phyloP scores from a whole-genome alignment of 2,113 vertebrate species.

The Ginglymostoma cirratum region DNA sequence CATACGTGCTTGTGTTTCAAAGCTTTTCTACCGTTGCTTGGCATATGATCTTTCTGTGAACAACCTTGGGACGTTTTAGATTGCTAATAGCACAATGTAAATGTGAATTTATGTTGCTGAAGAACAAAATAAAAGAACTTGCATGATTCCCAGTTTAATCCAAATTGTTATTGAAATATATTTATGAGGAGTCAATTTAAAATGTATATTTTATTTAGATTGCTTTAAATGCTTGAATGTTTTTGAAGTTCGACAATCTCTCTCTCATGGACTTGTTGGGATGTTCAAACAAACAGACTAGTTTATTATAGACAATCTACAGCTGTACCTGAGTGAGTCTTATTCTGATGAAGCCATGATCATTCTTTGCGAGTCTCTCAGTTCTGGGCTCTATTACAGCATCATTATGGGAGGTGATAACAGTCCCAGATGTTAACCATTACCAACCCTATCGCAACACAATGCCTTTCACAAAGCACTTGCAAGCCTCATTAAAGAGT shows the following conservation, averaged over 20 bases:
- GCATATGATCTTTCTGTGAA: background rate
- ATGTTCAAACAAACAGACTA: too few species aligned
- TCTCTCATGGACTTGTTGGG: background rate
- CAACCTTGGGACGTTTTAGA: background rate
- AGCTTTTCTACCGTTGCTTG: background rate
- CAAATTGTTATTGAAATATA: background rate
- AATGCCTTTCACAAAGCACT: background rate
- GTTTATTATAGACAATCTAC: too few species aligned
- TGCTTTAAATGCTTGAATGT: background rate
- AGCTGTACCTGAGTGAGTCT: too few species aligned
- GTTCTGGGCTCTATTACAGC: too few species aligned
- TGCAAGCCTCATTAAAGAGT: background rate
- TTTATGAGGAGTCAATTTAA: background rate
- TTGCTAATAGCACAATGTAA: background rate
- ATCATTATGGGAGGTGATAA: too few species aligned
- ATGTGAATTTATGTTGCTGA: background rate
- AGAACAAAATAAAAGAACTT: background rate
- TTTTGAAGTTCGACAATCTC: background rate
- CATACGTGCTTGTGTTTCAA: background rate
- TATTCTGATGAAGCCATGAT: too few species aligned
- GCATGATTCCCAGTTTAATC: background rate
- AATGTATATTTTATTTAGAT: background rate
- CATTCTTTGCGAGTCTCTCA: too few species aligned
- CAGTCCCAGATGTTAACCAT: too few species aligned
- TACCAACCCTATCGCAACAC: too few species aligned